Evolutionary conservation across 2,113 vertebrate species (phyloP), one percentile per base, ranked within the genome.

Genomic region (Pogonocichla stellata): DNA sequence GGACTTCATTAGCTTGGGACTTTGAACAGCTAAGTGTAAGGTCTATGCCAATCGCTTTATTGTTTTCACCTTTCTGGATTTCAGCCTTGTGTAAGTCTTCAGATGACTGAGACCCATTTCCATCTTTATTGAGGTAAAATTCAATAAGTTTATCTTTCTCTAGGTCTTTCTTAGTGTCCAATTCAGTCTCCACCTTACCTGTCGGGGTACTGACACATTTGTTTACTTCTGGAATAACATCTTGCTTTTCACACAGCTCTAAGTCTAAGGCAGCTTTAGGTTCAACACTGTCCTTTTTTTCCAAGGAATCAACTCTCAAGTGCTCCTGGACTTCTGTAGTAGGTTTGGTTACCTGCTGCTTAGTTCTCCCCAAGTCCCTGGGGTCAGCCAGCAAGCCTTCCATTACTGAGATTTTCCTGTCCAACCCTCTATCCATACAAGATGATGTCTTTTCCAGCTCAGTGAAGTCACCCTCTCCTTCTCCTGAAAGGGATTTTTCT

Each of bases 81-180:
- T 96, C 96, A 94, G 93, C 73, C 72, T 97, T 97, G 88, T 93
- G 85, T 54, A 94, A 65, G 31, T 97, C 96, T 93, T 97, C 95
- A 83, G 96, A 79, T 61, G 96, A 91, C 86, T 77, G 95, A 81
- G 93, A 92, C 70, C 92, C 96, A 86, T 97, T 96, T 91, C 96
- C 95, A 90, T 93, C 97, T 85, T 97, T 97, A 97, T 34, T 97
- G 80, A 98, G 97, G 96, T 98, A 98, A 97, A 98, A 98, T 93
- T 98, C 98, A 86, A 98, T 98, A 89, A 98, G 98, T 94, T 98
- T 98, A 77, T 98, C 97, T 97, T 98, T 98, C 96, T 98, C 97
- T 61, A 98, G 77, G 40, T 97, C 97, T 90, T 98, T 96, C 40
- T 97, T 96, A 71, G 97, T 93, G 90, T 95, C 97, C 96, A 97